Percentiles rank a stretch among this genome's conserved stretches.
Evolutionary conservation across 2,113 vertebrate genomes (phyloP).

Genomic region (Microtus montanus): DNA sequence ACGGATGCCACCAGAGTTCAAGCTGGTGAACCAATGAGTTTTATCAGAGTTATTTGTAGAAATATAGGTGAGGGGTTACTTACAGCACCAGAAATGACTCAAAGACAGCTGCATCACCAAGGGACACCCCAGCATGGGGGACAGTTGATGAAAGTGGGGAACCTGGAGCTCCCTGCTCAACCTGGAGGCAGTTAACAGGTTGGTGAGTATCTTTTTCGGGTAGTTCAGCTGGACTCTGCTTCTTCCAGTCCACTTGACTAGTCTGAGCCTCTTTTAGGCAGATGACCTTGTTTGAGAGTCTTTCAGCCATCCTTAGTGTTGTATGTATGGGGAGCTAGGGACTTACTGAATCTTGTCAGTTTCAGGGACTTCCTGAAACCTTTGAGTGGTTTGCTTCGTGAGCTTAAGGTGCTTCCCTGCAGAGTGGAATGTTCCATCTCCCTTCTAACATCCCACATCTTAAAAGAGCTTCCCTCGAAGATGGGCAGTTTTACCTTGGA

Average conservation of each 20-base stretch:
- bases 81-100: background rate
- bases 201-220: background rate
- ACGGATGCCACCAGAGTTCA: background rate
- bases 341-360: background rate
- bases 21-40: background rate
- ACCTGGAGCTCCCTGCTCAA: background rate
- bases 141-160: background rate
- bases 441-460: background rate
- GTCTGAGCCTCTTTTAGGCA: background rate
- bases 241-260: background rate
- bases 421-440: too few relatives aligned
- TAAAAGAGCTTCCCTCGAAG: background rate
- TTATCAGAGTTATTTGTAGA: background rate
- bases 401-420: background rate
- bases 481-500: background rate
- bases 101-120: background rate
- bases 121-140: background rate
- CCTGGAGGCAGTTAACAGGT: background rate
- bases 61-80: background rate
- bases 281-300: background rate
- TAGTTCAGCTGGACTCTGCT: background rate
- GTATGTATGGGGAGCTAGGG: too few relatives aligned
- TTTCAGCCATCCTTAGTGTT: background rate
- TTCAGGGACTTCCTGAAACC: background rate
- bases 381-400: background rate